Conservation (phyloP, 2,888 invertebrate species). For the Meloe dianella region DNA sequence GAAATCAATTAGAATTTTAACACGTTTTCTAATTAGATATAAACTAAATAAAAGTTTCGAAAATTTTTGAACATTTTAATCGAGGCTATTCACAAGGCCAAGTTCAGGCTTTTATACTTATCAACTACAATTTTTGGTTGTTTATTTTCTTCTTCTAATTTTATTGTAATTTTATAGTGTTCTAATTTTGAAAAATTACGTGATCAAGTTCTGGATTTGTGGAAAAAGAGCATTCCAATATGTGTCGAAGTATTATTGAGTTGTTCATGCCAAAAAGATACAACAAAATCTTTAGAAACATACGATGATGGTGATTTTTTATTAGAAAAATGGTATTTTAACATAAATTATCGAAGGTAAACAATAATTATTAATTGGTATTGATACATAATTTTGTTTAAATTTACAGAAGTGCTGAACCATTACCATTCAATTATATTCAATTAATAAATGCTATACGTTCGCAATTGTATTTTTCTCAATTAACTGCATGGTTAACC, state of each 20-base stretch:
- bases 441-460: slow-evolving; percentile 91
- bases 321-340: slow-evolving; percentile 84
- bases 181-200: slow-evolving; percentile 62
- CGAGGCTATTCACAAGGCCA: neutral
- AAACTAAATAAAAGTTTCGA: neutral
- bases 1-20: no score
- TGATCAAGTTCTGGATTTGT: slow-evolving; percentile 67
- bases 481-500: slow-evolving; percentile 91
- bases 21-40: no score
- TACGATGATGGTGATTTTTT: slow-evolving; percentile 63
- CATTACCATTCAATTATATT: slow-evolving; percentile 64
- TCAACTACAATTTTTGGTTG: neutral
- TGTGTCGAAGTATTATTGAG: slow-evolving; percentile 83
- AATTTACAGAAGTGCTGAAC: slow-evolving; percentile 60
- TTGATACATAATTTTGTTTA: slow-evolving; percentile 16
- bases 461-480: slow-evolving; percentile 95
- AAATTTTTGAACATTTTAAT: neutral
- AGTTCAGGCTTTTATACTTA: neutral
- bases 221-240: slow-evolving; percentile 74
- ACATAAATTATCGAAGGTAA: slow-evolving; percentile 67
- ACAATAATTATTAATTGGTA: no score
- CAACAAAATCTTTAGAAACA: slow-evolving; percentile 52
- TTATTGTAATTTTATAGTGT: slow-evolving; percentile 59
- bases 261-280: slow-evolving; percentile 66
- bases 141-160: slow-evolving; percentile 18